phyloP scores from a whole-genome alignment of 2,113 vertebrate genomes.

The Balaeniceps rex region DNA sequence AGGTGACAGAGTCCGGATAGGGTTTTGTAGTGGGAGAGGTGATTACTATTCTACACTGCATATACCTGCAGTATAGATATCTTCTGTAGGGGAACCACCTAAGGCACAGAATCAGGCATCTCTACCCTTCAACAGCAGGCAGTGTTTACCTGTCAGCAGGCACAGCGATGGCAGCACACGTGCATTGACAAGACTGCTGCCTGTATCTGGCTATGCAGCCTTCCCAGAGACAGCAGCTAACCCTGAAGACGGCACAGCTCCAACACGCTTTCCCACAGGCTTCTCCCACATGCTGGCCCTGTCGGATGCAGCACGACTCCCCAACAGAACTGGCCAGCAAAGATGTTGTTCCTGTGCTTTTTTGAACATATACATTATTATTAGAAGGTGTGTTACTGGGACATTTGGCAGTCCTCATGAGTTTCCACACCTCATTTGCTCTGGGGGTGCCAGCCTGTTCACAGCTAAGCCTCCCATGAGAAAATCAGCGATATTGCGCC shows the following conservation, averaged over 20 bases:
- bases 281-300: background rate
- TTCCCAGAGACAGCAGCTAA: background rate
- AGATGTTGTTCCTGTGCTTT: background rate
- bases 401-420: background rate
- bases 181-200: no score
- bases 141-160: background rate
- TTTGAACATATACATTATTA: background rate
- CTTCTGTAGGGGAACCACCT: background rate
- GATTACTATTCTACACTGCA: background rate
- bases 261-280: background rate
- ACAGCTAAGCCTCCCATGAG: background rate
- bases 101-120: background rate
- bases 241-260: background rate
- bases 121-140: background rate
- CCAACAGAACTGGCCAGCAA: background rate
- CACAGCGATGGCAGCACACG: fast-evolving
- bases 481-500: background rate
- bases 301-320: background rate
- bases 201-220: fast-evolving
- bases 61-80: background rate
- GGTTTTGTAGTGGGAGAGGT: background rate
- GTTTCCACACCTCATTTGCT: background rate
- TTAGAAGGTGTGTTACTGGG: background rate
- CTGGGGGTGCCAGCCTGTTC: background rate
- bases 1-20: background rate